phyloP scores from a whole-genome alignment of 2,113 vertebrate species.

The Hippocampus abdominalis region DNA sequence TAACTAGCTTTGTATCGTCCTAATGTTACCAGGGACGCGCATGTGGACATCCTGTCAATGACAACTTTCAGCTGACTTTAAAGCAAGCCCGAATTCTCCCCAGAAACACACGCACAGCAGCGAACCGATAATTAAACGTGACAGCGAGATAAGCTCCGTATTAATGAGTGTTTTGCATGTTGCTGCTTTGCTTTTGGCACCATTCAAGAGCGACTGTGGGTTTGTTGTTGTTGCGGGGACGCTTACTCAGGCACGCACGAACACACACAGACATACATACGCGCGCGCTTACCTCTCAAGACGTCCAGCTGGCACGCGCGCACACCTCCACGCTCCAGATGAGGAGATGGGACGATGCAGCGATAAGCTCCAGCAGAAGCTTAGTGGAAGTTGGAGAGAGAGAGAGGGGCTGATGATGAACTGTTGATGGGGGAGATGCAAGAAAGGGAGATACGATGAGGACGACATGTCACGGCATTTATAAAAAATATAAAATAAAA shows the following conservation, averaged over 20 bases:
- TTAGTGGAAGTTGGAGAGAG: slow-evolving; percentile 40
- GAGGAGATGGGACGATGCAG: slow-evolving; percentile 27
- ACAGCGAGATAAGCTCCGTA: slow-evolving; percentile 45
- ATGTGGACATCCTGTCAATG: neutral
- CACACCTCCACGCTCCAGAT: slow-evolving; percentile 30
- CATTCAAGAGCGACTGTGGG: slow-evolving; percentile 32
- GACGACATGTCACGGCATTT: neutral
- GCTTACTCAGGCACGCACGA: slow-evolving; percentile 33
- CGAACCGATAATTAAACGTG: slow-evolving; percentile 41
- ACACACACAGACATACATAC: slow-evolving; percentile 9
- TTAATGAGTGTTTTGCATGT: slow-evolving; percentile 44
- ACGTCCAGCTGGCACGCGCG: slow-evolving; percentile 54
- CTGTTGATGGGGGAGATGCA: slow-evolving; percentile 55
- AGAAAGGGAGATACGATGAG: neutral
- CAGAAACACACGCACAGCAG: slow-evolving; percentile 20
- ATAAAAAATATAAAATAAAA: neutral
- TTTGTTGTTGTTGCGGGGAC: slow-evolving; percentile 30
- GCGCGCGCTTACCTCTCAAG: slow-evolving; percentile 39
- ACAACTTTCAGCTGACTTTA: neutral
- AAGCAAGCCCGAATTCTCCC: neutral
- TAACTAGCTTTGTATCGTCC: neutral
- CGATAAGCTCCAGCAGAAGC: slow-evolving; percentile 39
- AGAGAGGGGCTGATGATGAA: slow-evolving; percentile 37
- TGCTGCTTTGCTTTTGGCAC: slow-evolving; percentile 30
- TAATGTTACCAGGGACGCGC: neutral